These are phyloP conservation scores for Crossaster papposus DNA, from an alignment of 53 echinoderm and acorn worm genomes.

Conservation along the genomic window DNA sequence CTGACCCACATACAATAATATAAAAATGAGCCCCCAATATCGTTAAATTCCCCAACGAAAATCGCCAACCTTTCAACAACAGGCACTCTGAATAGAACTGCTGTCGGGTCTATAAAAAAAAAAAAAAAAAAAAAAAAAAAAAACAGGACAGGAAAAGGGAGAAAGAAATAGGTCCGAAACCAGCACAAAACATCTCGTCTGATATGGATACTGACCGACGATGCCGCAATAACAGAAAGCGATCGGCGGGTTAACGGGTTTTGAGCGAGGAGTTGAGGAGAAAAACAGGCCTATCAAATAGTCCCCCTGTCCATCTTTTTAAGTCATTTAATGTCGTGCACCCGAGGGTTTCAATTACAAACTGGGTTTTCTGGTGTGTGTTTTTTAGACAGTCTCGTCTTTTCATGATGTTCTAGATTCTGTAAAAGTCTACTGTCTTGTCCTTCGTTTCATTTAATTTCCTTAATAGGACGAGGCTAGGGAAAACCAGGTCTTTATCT, in stretches of 20 bases:
- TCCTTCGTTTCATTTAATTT: background rate
- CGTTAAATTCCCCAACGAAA: background rate
- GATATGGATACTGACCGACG: conserved; percentile 19
- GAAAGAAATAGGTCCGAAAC: background rate
- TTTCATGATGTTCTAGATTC: conserved; percentile 45
- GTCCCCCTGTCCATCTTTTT: background rate
- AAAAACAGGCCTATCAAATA: conserved; percentile 6
- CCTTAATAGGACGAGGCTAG: background rate
- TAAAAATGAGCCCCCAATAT: background rate
- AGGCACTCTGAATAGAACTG: conserved; percentile 24
- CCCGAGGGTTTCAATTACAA: conserved; percentile 27
- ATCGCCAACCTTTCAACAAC: conserved; percentile 10
- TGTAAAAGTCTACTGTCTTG: background rate
- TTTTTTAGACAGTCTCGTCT: conserved; percentile 28
- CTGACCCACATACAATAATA: conserved; percentile 10
- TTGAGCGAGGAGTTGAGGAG: background rate
- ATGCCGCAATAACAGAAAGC: background rate
- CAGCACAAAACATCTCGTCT: conserved; percentile 2
- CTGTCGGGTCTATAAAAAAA: conserved; percentile 1
- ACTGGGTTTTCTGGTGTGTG: conserved; percentile 4
- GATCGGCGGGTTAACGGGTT: background rate
- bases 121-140: background rate
- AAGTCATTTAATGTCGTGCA: background rate
- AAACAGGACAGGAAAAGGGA: background rate
- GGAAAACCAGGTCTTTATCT: background rate